phyloP scores from a whole-genome alignment of 2,888 invertebrate genomes.

The Eupithecia vulgata region DNA sequence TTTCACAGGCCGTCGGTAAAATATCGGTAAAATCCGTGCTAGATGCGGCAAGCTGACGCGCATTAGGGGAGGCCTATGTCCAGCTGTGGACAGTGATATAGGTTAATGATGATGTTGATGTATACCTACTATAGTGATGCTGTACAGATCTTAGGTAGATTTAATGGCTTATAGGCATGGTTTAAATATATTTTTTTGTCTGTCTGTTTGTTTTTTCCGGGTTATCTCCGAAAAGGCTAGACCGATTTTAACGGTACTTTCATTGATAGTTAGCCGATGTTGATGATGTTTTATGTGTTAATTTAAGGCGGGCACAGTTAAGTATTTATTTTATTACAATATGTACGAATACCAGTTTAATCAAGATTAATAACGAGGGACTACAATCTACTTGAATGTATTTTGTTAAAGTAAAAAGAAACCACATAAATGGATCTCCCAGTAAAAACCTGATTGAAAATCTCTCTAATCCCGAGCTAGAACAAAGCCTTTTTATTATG shows the following conservation, averaged over 20 bases:
- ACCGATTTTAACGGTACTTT: not conserved
- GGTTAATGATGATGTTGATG: too few species aligned
- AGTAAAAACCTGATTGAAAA: constrained; percentile 40
- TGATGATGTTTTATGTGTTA: too few species aligned
- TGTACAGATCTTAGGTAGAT: not conserved
- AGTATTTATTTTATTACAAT: not conserved
- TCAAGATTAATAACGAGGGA: constrained; percentile 74
- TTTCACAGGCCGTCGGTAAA: too few species aligned
- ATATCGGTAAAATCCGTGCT: too few species aligned
- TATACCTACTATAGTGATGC: not conserved
- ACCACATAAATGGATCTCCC: constrained; percentile 57
- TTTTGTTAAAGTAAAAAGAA: constrained; percentile 30
- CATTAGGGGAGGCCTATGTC: too few species aligned
- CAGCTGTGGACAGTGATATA: too few species aligned
- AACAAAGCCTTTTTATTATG: constrained; percentile 36
- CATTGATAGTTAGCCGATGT: not conserved
- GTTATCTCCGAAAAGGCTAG: not conserved
- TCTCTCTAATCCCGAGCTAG: constrained; percentile 30
- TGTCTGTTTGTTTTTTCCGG: not conserved
- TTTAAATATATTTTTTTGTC: not conserved
- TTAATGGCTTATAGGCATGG: too few species aligned
- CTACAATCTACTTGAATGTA: not conserved
- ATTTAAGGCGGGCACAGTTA: too few species aligned
- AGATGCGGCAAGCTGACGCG: too few species aligned
- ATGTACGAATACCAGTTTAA: constrained; percentile 24